Percentiles rank a stretch among this genome's conserved stretches.
phyloP scores from a whole-genome alignment of 2,888 invertebrate species.

The Agonopterix heracliana region DNA sequence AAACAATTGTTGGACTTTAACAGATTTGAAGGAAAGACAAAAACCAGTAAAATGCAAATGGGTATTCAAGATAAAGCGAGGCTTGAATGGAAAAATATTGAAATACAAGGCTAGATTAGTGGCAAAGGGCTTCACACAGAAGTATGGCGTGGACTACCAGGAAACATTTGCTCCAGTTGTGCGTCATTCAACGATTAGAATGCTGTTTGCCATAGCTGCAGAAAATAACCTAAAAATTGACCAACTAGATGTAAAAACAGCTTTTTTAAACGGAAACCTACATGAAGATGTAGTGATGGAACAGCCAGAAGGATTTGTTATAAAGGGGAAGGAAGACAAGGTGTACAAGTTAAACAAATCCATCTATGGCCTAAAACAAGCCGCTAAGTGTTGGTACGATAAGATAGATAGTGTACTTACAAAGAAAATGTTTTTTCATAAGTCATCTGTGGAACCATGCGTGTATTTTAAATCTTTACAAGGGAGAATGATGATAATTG shows the following conservation, averaged over 20 bases:
- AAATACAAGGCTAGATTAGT: constrained; percentile 4
- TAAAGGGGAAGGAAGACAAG: neutral
- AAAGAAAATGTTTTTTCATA: neutral
- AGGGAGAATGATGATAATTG: neutral
- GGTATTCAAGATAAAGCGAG: neutral
- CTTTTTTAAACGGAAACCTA: constrained; percentile 18
- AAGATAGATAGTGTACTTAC: neutral
- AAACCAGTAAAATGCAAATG: neutral
- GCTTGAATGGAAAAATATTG: neutral
- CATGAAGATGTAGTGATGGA: constrained; percentile 2
- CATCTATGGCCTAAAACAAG: neutral
- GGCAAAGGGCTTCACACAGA: constrained; percentile 4
- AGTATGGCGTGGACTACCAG: neutral
- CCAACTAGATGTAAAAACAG: constrained; percentile 12
- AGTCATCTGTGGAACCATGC: neutral
- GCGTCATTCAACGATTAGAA: neutral
- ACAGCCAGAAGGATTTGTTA: neutral
- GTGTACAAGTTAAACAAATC: neutral
- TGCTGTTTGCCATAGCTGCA: neutral
- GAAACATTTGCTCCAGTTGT: neutral
- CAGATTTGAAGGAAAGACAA: neutral
- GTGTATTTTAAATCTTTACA: neutral
- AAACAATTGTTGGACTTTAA: neutral
- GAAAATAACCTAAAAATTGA: neutral
- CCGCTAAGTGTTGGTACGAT: neutral